Base-by-base conservation (phyloP, 2,113 vertebrate genomes). In the Poeciliopsis retropinna region DNA sequence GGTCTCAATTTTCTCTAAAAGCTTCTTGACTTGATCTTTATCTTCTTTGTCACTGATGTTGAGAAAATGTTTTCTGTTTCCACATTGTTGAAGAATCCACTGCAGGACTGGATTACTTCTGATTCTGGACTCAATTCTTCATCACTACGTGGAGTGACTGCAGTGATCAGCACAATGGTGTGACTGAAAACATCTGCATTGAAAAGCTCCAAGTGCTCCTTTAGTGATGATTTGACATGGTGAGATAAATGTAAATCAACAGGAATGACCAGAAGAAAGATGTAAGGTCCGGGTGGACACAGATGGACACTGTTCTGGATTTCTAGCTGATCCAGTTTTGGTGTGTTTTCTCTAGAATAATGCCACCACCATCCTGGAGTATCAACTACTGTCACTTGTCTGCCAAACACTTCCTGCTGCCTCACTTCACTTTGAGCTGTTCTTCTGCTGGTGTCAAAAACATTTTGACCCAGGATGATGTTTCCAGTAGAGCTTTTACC, bases 371-470 rank as follows among this genome's bases (percentile, higher is more conserved):
- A 78, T 17, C 19, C 76, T 34, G 70, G 76, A 62, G 76, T 72
- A 63, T 78, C 70, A 41, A 72, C 70, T 3, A 72, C 76, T 61
- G 64, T 78, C 29, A 72, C 57, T 28, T 0, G 0, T 78, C 70
- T 78, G n/a, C 39, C 13, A 41, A 67, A 64, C 0, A 78, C 70
- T 12, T 72, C 69, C 70, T 32, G 54, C 64, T 78, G 76, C 19
- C 29, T 44, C 1, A 0, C 37, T 37, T 61, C 70, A 67, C 69
- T 67, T 25, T 72, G 76, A 28, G 70, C 70, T 12, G 57, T 78
- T 78, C 76, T 72, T 67, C 37, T 78, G 28, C 30, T 78, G 64
- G 47, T 72, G 64, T 78, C 70, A 61, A 78, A 78, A 72, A 72
- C 70, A 51, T 22, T 61, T 62, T 72, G 17, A 62, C 70, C 64